These are phyloP conservation scores for Amazona ochrocephala DNA, from an alignment of 2,797 vertebrate species.

Conservation along the genomic window DNA sequence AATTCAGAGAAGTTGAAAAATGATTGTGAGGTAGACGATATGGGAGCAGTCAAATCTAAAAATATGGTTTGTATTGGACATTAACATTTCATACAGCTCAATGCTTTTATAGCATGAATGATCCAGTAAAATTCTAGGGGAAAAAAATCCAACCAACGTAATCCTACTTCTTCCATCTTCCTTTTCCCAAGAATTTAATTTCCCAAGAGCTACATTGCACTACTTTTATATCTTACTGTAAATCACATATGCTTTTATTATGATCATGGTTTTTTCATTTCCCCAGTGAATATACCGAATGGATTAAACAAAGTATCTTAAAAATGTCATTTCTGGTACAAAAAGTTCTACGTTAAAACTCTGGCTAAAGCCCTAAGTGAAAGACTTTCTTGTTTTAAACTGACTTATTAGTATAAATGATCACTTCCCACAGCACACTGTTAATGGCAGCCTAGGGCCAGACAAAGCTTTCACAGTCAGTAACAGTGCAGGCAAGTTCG, in stretches of 20 bases:
- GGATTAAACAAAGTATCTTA: not conserved
- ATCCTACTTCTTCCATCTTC: not conserved
- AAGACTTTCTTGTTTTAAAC: slow-evolving; percentile 31
- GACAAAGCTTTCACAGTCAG: not conserved
- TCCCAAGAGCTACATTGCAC: not conserved
- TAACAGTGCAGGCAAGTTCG: not conserved
- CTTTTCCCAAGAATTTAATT: not conserved
- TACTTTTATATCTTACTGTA: not conserved
- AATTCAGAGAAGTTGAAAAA: not conserved
- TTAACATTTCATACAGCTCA: not conserved
- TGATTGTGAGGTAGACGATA: not conserved
- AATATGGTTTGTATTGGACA: not conserved
- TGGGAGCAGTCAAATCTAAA: not conserved
- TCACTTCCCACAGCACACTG: not conserved
- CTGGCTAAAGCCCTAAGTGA: not conserved
- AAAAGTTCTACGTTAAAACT: not conserved
- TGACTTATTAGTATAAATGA: not conserved
- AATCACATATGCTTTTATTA: slow-evolving; percentile 32
- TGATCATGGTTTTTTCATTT: not conserved
- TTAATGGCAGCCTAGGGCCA: not conserved
- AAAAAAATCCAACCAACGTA: not conserved
- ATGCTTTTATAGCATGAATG: not conserved
- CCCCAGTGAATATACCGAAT: not conserved
- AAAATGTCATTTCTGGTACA: not conserved
- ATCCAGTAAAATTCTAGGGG: not conserved